Conservation (phyloP, 2,888 invertebrate genomes). For the Eilema caniola region DNA sequence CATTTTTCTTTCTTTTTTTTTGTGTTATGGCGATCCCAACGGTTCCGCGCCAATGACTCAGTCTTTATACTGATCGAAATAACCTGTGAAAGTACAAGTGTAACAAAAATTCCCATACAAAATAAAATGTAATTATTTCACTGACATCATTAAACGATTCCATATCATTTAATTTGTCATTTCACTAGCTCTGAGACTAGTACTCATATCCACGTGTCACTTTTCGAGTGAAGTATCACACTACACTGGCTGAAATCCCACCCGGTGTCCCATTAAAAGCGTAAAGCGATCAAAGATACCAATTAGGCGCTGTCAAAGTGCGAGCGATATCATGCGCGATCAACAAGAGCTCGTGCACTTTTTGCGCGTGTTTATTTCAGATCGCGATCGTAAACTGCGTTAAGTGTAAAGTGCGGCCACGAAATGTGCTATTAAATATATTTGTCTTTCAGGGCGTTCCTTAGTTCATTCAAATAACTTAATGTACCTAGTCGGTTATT, state of each 20-base stretch:
- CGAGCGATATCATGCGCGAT: slow-evolving; percentile 53
- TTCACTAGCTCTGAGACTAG: not conserved
- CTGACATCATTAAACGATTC: not conserved
- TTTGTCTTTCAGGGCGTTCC: too few species aligned
- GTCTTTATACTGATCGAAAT: too few species aligned
- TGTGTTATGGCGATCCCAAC: too few species aligned
- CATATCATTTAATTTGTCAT: not conserved
- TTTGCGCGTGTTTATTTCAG: slow-evolving; percentile 68
- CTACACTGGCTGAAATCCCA: slow-evolving; percentile 5
- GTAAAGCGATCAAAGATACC: slow-evolving; percentile 68
- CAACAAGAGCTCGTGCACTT: slow-evolving; percentile 47
- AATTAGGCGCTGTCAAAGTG: slow-evolving; percentile 56
- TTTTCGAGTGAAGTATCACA: not conserved
- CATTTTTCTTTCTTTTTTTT: too few species aligned
- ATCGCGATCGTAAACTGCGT: slow-evolving; percentile 54
- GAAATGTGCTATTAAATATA: not conserved
- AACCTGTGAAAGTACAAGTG: too few species aligned
- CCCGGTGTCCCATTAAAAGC: slow-evolving; percentile 33
- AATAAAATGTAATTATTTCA: too few species aligned
- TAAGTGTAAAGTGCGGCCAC: slow-evolving; percentile 41
- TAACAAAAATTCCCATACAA: too few species aligned
- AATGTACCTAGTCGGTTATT: too few species aligned
- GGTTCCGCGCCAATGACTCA: too few species aligned
- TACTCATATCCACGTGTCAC: not conserved
- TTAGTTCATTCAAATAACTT: too few species aligned